These are phyloP conservation scores for Camponotus pennsylvanicus DNA, from an alignment of 1,140 invertebrate species.

Conservation along the genomic window DNA sequence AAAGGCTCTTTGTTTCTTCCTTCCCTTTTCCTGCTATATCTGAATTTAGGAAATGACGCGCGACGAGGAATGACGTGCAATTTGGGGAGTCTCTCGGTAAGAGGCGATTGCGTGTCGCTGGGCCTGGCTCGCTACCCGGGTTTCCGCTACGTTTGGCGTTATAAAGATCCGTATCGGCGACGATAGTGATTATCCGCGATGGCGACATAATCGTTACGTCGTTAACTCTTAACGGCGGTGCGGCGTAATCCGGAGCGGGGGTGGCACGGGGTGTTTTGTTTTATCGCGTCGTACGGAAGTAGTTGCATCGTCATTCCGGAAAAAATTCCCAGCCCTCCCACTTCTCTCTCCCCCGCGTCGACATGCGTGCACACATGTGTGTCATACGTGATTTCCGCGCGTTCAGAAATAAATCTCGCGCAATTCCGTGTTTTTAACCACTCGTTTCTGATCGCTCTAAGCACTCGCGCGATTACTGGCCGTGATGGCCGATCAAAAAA, in stretches of 20 bases:
- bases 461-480: slow-evolving; percentile 60
- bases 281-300: slow-evolving; percentile 70
- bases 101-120: neutral
- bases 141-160: slow-evolving; percentile 78
- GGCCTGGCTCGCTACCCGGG: neutral
- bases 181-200: slow-evolving; percentile 83
- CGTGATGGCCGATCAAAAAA: slow-evolving; percentile 61
- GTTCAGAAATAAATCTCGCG: slow-evolving; percentile 56
- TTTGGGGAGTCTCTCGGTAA: slow-evolving; percentile 15
- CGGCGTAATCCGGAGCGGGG: slow-evolving; percentile 67
- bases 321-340: slow-evolving; percentile 52
- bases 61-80: slow-evolving; percentile 33
- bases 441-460: slow-evolving; percentile 62
- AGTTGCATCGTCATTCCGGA: slow-evolving; percentile 56
- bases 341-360: slow-evolving; percentile 30
- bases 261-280: slow-evolving; percentile 64
- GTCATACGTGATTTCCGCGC: slow-evolving; percentile 37
- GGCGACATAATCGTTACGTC: slow-evolving; percentile 83
- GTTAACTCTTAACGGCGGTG: slow-evolving; percentile 82
- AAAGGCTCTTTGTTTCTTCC: neutral
- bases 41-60: slow-evolving; percentile 39
- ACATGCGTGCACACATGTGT: slow-evolving; percentile 20
- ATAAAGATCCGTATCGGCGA: slow-evolving; percentile 83
- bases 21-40: neutral
- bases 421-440: slow-evolving; percentile 54